These are phyloP conservation scores for Aleiodes alternator DNA, from an alignment of 2,888 invertebrate species.

Conservation along the genomic window DNA sequence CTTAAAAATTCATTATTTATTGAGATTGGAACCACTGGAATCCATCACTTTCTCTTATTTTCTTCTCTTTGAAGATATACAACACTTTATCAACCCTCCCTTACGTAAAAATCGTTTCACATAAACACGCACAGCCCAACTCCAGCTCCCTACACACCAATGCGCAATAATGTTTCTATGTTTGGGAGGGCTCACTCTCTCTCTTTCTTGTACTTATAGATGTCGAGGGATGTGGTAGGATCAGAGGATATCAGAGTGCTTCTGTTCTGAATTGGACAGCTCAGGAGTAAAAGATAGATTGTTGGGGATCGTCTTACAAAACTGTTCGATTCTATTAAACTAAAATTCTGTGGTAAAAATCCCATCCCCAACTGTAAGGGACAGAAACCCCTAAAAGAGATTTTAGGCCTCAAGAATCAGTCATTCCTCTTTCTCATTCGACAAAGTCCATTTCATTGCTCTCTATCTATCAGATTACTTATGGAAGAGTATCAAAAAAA, in stretches of 20 bases:
- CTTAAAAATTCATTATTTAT: slow-evolving; percentile 53
- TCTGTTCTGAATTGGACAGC: slow-evolving; percentile 68
- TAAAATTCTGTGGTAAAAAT: slow-evolving; percentile 51
- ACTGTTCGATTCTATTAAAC: slow-evolving; percentile 74
- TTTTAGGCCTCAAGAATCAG: slow-evolving; percentile 49
- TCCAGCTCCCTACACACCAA: slow-evolving; percentile 40
- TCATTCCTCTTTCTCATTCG: slow-evolving; percentile 34
- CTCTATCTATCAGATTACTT: slow-evolving; percentile 22
- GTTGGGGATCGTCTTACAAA: slow-evolving; percentile 71
- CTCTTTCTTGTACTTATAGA: slow-evolving; percentile 65
- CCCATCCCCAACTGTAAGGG: slow-evolving; percentile 22
- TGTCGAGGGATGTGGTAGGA: slow-evolving; percentile 62
- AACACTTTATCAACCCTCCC: slow-evolving; percentile 6
- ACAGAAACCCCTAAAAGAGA: slow-evolving; percentile 55
- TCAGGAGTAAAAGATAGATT: slow-evolving; percentile 71
- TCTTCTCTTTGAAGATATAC: slow-evolving; percentile 1
- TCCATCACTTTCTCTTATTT: slow-evolving; percentile 36
- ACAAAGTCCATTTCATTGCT: slow-evolving; percentile 33
- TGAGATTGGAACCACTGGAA: slow-evolving; percentile 48
- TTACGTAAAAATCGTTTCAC: slow-evolving; percentile 58
- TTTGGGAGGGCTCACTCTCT: slow-evolving; percentile 9
- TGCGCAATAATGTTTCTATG: slow-evolving; percentile 1
- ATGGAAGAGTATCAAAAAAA: not conserved
- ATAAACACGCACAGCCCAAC: slow-evolving; percentile 45
- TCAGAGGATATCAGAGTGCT: slow-evolving; percentile 58